These are phyloP conservation scores for Anadara kagoshimensis DNA, from an alignment of 1,140 invertebrate species.

Conservation along the genomic window DNA sequence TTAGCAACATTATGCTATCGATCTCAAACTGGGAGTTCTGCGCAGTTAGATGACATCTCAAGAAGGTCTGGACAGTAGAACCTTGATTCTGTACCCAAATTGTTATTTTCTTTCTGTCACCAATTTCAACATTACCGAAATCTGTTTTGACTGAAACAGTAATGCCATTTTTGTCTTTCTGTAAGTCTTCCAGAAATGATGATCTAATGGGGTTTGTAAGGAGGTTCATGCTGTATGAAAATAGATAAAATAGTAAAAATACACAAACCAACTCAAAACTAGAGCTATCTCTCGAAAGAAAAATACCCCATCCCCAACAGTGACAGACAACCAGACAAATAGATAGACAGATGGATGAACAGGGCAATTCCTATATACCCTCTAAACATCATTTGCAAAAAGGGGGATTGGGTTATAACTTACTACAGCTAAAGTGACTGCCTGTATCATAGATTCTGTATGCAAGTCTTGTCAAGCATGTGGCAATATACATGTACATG, in stretches of 20 bases:
- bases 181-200: conserved; percentile 38
- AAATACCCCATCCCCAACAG: too few species aligned
- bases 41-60: conserved; percentile 32
- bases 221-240: conserved; percentile 12
- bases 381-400: too few species aligned
- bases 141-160: conserved; percentile 35
- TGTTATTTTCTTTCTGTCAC: conserved; percentile 29
- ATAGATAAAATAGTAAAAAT: not conserved
- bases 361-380: too few species aligned
- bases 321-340: too few species aligned
- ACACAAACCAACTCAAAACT: too few species aligned
- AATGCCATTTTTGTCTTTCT: conserved; percentile 48
- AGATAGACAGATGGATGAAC: too few species aligned
- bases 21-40: conserved; percentile 34
- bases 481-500: too few species aligned
- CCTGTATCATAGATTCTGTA: too few species aligned
- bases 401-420: too few species aligned
- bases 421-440: too few species aligned
- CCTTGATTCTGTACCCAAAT: conserved; percentile 48
- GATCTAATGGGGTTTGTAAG: conserved; percentile 17
- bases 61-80: conserved; percentile 26
- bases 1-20: conserved; percentile 32
- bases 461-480: too few species aligned
- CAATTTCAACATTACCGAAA: conserved; percentile 34
- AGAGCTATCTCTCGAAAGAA: too few species aligned